These are phyloP conservation scores for Sinohyriopsis cumingii DNA, from an alignment of 2,888 invertebrate species.

Conservation along the genomic window DNA sequence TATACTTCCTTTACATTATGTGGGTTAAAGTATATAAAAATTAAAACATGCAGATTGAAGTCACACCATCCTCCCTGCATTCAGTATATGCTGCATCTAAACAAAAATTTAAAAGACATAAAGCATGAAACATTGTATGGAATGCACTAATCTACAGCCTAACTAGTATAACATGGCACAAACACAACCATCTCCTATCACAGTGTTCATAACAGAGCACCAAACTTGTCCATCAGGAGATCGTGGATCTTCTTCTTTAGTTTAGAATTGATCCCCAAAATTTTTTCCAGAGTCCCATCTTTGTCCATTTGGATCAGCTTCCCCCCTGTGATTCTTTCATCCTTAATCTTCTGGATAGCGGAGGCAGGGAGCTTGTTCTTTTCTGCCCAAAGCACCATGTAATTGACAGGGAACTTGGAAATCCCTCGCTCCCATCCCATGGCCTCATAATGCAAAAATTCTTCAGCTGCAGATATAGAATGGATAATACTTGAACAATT, in stretches of 20 bases:
- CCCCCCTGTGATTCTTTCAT: constrained; percentile 27
- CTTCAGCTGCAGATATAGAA: constrained; percentile 10
- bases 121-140: too few species aligned
- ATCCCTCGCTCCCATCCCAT: constrained; percentile 34
- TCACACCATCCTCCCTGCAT: too few species aligned
- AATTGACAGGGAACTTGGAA: constrained; percentile 24
- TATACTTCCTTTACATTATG: too few species aligned
- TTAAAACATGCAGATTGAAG: too few species aligned
- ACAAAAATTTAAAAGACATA: too few species aligned
- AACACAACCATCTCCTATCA: too few species aligned
- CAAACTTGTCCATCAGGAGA: constrained; percentile 16
- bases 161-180: too few species aligned
- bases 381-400: constrained; percentile 39
- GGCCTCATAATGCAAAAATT: constrained; percentile 34
- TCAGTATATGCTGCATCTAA: too few species aligned
- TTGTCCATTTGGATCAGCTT: constrained; percentile 20
- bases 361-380: constrained; percentile 27
- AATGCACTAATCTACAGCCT: too few species aligned
- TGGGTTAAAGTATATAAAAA: too few species aligned
- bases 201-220: not conserved
- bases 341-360: constrained; percentile 23
- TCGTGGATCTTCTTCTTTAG: constrained; percentile 18
- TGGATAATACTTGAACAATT: not conserved
- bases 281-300: constrained; percentile 8
- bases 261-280: constrained; percentile 19